Conservation (phyloP, 1,140 invertebrate genomes). For the Conus ventricosus region DNA sequence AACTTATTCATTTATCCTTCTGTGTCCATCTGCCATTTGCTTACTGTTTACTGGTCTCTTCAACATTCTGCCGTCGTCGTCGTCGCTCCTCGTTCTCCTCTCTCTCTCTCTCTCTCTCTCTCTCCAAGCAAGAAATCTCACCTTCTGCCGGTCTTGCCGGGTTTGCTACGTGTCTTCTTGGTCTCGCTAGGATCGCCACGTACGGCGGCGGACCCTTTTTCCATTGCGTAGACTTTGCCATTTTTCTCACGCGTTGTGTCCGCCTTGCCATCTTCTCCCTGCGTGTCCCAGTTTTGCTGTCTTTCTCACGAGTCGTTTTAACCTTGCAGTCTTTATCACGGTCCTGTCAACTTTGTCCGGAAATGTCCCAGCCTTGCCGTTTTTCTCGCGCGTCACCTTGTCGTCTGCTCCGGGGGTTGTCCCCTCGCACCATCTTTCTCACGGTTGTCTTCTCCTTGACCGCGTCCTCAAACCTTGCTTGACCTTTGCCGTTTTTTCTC, state of each 20-base stretch:
- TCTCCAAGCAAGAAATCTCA: not conserved
- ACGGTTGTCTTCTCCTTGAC: not conserved
- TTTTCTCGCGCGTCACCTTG: too few relatives aligned
- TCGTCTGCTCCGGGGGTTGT: too few relatives aligned
- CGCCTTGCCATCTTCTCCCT: not conserved
- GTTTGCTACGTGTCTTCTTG: not conserved
- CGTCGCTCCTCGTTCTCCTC: too few relatives aligned
- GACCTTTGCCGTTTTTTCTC: not conserved
- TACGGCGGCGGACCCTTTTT: too few relatives aligned
- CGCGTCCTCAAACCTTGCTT: too few relatives aligned
- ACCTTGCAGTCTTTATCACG: not conserved
- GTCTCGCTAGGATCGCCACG: not conserved
- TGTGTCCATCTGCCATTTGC: too few relatives aligned
- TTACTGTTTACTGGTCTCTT: too few relatives aligned
- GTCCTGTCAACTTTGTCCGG: not conserved
- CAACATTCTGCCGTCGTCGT: too few relatives aligned
- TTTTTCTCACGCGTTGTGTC: not conserved
- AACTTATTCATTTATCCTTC: too few relatives aligned
- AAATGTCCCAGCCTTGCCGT: too few relatives aligned
- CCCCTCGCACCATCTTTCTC: not conserved
- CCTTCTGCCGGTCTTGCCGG: not conserved
- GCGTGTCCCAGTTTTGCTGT: not conserved
- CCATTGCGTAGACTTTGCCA: too few relatives aligned
- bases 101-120: too few relatives aligned
- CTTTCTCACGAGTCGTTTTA: not conserved